Percentiles rank a stretch among this genome's conserved stretches.
Evolutionary conservation across 2,113 vertebrate species (phyloP).

Genomic region (Cavia aperea): DNA sequence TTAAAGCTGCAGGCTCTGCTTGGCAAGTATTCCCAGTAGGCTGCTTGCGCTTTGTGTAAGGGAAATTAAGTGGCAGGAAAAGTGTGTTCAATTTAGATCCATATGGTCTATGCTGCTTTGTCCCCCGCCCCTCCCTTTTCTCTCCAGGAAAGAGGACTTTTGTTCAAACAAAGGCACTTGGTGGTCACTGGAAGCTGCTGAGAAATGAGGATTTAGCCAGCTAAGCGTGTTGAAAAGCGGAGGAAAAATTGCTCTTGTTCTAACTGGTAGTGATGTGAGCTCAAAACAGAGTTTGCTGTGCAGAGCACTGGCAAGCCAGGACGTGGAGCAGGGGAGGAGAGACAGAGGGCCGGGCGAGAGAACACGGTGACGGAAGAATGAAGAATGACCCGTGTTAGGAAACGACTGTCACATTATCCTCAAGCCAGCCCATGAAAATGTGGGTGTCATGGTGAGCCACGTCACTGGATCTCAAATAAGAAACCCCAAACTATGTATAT

Average conservation of each 20-base stretch:
- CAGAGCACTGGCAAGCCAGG: neutral
- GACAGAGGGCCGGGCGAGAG: neutral
- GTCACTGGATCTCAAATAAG: neutral
- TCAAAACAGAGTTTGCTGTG: neutral
- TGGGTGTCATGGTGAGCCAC: neutral
- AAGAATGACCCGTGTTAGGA: neutral
- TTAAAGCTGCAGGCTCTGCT: conserved; percentile 52
- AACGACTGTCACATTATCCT: neutral
- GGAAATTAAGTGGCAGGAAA: conserved; percentile 53
- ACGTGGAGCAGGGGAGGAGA: neutral
- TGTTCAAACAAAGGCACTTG: conserved; percentile 31
- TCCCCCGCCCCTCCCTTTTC: conserved; percentile 1
- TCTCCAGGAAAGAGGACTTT: conserved; percentile 24
- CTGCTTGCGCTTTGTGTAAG: neutral
- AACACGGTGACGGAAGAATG: neutral
- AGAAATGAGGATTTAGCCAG: neutral
- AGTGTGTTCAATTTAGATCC: conserved; percentile 64
- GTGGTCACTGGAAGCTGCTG: conserved; percentile 19
- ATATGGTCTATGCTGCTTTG: conserved; percentile 38
- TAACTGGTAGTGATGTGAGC: neutral
- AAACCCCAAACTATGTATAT: neutral
- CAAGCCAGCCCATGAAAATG: neutral
- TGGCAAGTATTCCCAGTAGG: conserved; percentile 54
- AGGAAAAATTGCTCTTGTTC: conserved; percentile 24
- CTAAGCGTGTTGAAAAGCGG: neutral